A percentile compares a stretch with the other conserved stretches of the same genome.
phyloP scores from a whole-genome alignment of 1,140 invertebrate genomes.

The Sycobia sp. region DNA sequence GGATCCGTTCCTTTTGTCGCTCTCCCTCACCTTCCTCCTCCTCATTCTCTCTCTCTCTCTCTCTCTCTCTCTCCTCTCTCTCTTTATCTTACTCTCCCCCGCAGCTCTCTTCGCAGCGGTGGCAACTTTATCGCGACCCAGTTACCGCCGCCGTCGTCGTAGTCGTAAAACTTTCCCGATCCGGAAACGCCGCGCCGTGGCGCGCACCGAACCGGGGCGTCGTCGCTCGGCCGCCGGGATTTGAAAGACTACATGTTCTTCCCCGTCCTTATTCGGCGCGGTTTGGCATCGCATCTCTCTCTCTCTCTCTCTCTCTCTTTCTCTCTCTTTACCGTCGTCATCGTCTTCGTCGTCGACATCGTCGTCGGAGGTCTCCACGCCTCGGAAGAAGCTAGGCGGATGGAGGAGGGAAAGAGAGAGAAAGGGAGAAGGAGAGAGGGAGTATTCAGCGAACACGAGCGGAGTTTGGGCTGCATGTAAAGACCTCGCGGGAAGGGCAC shows the following conservation, averaged over 20 bases:
- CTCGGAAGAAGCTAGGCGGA: no score
- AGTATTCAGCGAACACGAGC: constrained; percentile 5
- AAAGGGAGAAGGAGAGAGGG: background rate
- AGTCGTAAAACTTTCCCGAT: constrained; percentile 34
- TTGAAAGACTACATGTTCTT: constrained; percentile 12
- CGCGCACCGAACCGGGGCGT: background rate
- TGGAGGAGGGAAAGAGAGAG: background rate
- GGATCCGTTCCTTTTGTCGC: constrained; percentile 16
- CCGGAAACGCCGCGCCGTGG: constrained; percentile 27
- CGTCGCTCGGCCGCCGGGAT: background rate
- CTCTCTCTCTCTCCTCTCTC: background rate
- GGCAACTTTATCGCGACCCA: constrained; percentile 35
- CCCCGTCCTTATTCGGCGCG: constrained; percentile 8
- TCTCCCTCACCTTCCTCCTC: background rate
- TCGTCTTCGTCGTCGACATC: background rate
- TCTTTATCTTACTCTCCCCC: background rate
- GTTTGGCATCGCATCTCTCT: no score
- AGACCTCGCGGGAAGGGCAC: background rate
- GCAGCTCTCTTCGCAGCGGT: background rate
- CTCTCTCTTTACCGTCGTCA: no score
- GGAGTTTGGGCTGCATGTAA: background rate
- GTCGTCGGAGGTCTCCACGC: constrained; percentile 21
- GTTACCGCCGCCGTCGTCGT: constrained; percentile 22
- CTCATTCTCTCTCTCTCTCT: constrained; percentile 7
- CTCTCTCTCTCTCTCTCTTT: no score